Evolutionary conservation across 2,888 invertebrate genomes (phyloP).

Genomic region (Chelonus formosanus): DNA sequence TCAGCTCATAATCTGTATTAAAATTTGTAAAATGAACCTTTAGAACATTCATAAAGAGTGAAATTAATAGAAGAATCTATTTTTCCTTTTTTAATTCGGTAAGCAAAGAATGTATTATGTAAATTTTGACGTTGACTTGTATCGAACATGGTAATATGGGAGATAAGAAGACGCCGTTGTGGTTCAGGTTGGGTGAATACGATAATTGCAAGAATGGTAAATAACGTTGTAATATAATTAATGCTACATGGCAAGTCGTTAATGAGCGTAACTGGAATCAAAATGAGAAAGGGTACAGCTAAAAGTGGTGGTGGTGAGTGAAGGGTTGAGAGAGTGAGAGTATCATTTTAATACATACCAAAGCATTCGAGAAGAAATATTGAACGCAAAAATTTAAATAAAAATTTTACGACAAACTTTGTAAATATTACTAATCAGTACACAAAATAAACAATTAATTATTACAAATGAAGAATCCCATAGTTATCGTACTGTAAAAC

Average conservation of each 20-base stretch:
- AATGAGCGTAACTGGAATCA: constrained; percentile 29
- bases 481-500: constrained; percentile 33
- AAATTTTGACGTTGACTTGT: constrained; percentile 14
- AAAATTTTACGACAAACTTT: not conserved
- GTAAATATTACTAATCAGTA: constrained; percentile 25
- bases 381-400: constrained; percentile 9
- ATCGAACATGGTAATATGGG: constrained; percentile 10
- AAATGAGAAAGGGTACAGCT: not conserved
- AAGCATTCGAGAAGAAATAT: constrained; percentile 23
- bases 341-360: constrained; percentile 28
- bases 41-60: not conserved
- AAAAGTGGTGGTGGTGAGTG: constrained; percentile 11
- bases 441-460: too few species aligned
- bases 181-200: constrained; percentile 16
- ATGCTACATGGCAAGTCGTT: constrained; percentile 29
- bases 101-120: constrained; percentile 28
- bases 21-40: constrained; percentile 1
- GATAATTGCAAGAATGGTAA: constrained; percentile 31
- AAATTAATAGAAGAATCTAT: constrained; percentile 8
- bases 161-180: constrained; percentile 5
- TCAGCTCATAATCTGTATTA: not conserved
- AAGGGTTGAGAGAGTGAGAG: constrained; percentile 11
- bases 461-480: not conserved
- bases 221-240: constrained; percentile 33
- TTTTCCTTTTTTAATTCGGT: constrained; percentile 15